Base-by-base conservation (phyloP, 2,113 vertebrate genomes). In the Crotalus viridis region DNA sequence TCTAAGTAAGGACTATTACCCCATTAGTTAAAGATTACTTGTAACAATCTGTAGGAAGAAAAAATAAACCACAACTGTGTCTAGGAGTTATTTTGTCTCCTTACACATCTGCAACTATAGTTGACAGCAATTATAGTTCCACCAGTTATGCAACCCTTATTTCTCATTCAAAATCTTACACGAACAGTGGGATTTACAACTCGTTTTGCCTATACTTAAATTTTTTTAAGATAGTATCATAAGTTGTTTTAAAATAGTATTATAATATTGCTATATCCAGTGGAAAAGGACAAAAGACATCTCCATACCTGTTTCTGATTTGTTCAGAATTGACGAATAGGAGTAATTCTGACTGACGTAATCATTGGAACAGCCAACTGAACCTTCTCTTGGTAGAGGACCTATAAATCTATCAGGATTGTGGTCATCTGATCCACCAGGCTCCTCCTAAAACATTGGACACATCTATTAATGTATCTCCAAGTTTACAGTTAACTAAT, bases 271-370 rank as follows among this genome's bases (percentile, higher is more conserved):
- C 7, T 74, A 81, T 81, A 81, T 28, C 13, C 33, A 51, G 56
- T 85, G 1, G 85, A 91, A 33, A 94, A 69, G 46, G 33, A 92
- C 19, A 81, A 21, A 57, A 91, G 0, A 95, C 54, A 91, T 61
- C 86, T 69, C 89, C 57, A 93, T 97, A 99, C 99, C 99, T 54
- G 99, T 99, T 93, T 99, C 99, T 17, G 99, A 99, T 95, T 99
- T 99, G 97, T 97, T 99, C 96, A 99, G 97, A 94, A 99, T 98
- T 91, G 99, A 99, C 48, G 99, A 99, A 91, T 99, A 99, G 56
- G 99, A 99, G 95, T 99, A 99, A 93, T 98, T 99, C 10, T 99
- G 98, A 97, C 98, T 99, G 97, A 98, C 98, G 94, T 99, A 99
- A 95, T 99, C 99, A 88, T 95, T 98, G 93, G 98, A 98, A 95